Base-by-base conservation (phyloP, 2,797 vertebrate genomes). In the Pangasius djambal region DNA sequence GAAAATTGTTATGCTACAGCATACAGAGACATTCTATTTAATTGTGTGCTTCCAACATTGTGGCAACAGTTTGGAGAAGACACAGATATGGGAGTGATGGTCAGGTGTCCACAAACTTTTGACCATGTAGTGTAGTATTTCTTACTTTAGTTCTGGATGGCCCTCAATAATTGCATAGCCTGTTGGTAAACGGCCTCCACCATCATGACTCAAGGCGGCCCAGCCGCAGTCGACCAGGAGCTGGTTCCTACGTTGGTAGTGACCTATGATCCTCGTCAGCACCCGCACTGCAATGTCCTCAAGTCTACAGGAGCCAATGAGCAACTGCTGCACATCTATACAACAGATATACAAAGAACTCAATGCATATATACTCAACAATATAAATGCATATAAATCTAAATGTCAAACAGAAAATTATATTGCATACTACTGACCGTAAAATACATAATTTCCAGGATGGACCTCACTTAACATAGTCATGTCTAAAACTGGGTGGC, bases 371-470 rank as follows among this genome's bases (percentile, higher is more conserved):
- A n/a, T n/a, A n/a, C n/a, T n/a, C n/a, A n/a, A n/a, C n/a, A n/a
- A 34, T 25, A 31, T 5, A 78, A 48, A 67, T 22, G 55, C 28
- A 65, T 22, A 15, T 59, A 10, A 72, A 74, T 77, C 63, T 20
- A 59, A 40, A 20, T 59, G 28, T 22, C 2, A 8, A 86, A 44
- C 44, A 72, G 13, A 50, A 44, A 44, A 63, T 67, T 2, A 74
- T 2, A 65, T n/a, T 22, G n/a, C 25, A 65, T 25, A 37, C 81
- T 20, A 8, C 95, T 91, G 90, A 96, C 97, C 97, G 0, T 97
- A 98, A 93, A 97, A 97, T 20, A 95, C 85, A 13, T 96, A 97
- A 92, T 97, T 98, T 89, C 97, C 97, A 9, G 97, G 97, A 91
- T 98, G 97, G 86, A 98, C 94, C 93, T 98, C 97, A 16, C 94